Conservation (phyloP, 64 coral and sea anemone genomes). For the Dendrophyllia cribrosa region DNA sequence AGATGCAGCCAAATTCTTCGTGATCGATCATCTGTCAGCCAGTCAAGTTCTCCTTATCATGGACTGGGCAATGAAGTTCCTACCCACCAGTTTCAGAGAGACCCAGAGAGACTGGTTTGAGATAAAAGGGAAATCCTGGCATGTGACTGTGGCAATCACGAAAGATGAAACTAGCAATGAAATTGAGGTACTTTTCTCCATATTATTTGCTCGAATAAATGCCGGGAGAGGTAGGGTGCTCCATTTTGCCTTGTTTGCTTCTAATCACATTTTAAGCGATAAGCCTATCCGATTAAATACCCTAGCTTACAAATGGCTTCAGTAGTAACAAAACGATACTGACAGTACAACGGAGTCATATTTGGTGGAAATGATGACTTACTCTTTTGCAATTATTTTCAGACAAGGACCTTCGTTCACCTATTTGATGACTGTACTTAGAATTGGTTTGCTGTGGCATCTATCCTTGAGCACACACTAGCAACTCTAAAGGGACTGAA, state of each 20-base stretch:
- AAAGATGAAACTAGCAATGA: slow-evolving; percentile 44
- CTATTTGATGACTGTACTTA: slow-evolving; percentile 12
- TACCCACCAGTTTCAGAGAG: slow-evolving; percentile 43
- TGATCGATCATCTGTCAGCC: slow-evolving; percentile 14
- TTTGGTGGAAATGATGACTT: not conserved
- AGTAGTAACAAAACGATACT: not conserved
- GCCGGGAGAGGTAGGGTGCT: not conserved
- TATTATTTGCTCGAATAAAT: not conserved
- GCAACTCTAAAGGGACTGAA: not conserved
- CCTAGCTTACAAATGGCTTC: not conserved
- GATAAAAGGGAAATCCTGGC: slow-evolving; percentile 38
- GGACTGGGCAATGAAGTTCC: slow-evolving; percentile 75
- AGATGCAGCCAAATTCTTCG: not conserved
- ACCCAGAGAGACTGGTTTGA: slow-evolving; percentile 36
- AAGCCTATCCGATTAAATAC: not conserved
- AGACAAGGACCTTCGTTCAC: slow-evolving; percentile 6
- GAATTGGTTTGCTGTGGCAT: not conserved
- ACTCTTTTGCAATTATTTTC: not conserved
- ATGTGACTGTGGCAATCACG: slow-evolving; percentile 31
- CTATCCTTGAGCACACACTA: not conserved
- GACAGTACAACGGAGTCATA: not conserved
- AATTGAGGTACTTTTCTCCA: slow-evolving; percentile 11
- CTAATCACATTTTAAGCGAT: not conserved
- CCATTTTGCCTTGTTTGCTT: not conserved
- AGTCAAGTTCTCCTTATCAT: slow-evolving; percentile 48